phyloP scores from a whole-genome alignment of 2,113 vertebrate species.

The Ancistrus triradiatus region DNA sequence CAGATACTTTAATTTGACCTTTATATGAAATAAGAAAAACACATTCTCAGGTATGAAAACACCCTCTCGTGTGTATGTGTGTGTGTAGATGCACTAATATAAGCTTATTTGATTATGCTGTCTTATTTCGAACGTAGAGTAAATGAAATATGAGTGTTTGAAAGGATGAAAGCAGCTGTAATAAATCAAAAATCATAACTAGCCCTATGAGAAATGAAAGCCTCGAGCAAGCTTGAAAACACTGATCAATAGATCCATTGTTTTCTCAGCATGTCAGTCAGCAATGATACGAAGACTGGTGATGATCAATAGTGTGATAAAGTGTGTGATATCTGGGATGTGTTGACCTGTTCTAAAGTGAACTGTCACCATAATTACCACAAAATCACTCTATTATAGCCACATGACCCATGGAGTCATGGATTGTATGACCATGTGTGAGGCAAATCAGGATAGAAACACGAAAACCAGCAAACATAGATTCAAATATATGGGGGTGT shows the following conservation, averaged over 20 bases:
- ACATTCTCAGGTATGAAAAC: too few relatives aligned
- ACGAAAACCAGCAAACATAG: too few relatives aligned
- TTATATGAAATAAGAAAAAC: too few relatives aligned
- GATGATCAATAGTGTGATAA: constrained; percentile 22
- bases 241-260: constrained; percentile 27
- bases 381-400: too few relatives aligned
- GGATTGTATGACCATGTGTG: too few relatives aligned
- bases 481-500: too few relatives aligned
- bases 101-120: background rate
- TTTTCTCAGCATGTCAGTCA: constrained; percentile 22
- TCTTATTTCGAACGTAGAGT: background rate
- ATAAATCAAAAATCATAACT: constrained; percentile 20
- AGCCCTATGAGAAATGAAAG: background rate
- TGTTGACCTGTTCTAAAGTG: background rate
- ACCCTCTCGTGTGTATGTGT: too few relatives aligned
- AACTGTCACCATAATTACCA: background rate
- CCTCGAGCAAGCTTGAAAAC: constrained; percentile 23
- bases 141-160: constrained; percentile 2
- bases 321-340: background rate
- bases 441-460: too few relatives aligned
- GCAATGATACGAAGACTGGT: constrained; percentile 28
- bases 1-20: too few relatives aligned
- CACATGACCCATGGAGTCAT: too few relatives aligned
- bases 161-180: background rate
- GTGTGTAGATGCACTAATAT: background rate